A percentile compares a stretch with the other conserved stretches of the same genome.
Conservation (phyloP, 2,888 invertebrate genomes). For the Notodonta dromedarius region DNA sequence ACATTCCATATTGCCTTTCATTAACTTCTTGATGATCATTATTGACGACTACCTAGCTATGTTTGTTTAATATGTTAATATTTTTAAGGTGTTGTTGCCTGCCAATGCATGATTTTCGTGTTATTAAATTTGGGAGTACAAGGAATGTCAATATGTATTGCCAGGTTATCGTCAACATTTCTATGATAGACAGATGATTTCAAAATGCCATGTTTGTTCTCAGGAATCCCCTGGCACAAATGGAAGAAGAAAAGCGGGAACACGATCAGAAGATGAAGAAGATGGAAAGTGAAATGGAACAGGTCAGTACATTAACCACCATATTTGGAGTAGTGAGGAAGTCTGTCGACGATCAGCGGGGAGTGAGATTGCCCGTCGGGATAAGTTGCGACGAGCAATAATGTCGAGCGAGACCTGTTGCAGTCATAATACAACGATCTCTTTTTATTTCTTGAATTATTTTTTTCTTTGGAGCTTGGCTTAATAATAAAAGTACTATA, state of each 20-base stretch:
- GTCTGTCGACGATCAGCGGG: too few relatives aligned
- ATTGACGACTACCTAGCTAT: neutral
- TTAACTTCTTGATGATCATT: constrained; percentile 1
- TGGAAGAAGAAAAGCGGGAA: constrained; percentile 99
- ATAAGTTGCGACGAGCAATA: too few relatives aligned
- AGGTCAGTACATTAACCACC: constrained; percentile 64
- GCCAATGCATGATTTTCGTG: constrained; percentile 27
- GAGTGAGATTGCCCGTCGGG: too few relatives aligned
- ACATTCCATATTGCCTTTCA: constrained; percentile 25
- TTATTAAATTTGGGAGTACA: neutral
- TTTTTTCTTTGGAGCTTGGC: too few relatives aligned
- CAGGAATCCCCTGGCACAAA: constrained; percentile 98
- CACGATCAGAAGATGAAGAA: constrained; percentile 99
- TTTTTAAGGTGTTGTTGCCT: constrained; percentile 3
- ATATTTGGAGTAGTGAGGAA: neutral
- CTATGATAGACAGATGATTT: constrained; percentile 8
- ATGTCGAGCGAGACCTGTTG: too few relatives aligned
- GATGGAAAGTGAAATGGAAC: constrained; percentile 99
- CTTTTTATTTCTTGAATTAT: too few relatives aligned
- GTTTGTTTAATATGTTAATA: neutral
- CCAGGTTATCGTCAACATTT: neutral
- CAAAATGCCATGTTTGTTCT: constrained; percentile 53
- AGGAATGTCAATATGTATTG: neutral
- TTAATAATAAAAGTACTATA: too few relatives aligned
- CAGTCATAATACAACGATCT: too few relatives aligned